phyloP scores from a whole-genome alignment of 2,113 vertebrate genomes.

The Ellobius talpinus region DNA sequence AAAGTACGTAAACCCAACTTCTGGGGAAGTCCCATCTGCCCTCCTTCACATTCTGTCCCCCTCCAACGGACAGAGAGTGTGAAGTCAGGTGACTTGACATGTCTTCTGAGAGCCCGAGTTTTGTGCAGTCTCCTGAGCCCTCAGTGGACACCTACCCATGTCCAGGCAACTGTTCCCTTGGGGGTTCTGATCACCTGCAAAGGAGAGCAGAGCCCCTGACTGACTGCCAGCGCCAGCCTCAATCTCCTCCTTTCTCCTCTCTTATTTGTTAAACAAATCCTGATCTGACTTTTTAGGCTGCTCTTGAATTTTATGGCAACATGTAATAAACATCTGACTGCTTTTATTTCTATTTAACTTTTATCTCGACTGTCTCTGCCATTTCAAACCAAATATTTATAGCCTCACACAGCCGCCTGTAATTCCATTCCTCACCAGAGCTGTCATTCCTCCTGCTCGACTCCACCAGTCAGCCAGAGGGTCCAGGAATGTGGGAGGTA shows the following conservation, averaged over 20 bases:
- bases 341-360: slow-evolving; percentile 90
- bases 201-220: slow-evolving; percentile 78
- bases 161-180: slow-evolving; percentile 51
- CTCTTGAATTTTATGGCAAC: slow-evolving; percentile 88
- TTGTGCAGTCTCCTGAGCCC: background rate
- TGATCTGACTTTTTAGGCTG: slow-evolving; percentile 88
- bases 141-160: background rate
- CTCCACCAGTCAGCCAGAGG: slow-evolving; percentile 49
- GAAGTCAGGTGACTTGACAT: background rate
- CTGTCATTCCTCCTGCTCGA: slow-evolving; percentile 76
- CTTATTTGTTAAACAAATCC: slow-evolving; percentile 88
- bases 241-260: slow-evolving; percentile 79
- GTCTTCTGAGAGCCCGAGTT: background rate
- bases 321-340: slow-evolving; percentile 89
- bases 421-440: slow-evolving; percentile 70
- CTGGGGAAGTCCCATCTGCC: no score
- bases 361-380: slow-evolving; percentile 87
- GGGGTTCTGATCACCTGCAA: slow-evolving; percentile 75
- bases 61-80: accelerated
- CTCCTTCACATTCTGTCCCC: no score
- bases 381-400: slow-evolving; percentile 89
- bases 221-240: slow-evolving; percentile 80
- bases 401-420: slow-evolving; percentile 76
- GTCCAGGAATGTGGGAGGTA: background rate
- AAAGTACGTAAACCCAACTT: background rate